Conservation (phyloP, 1,140 invertebrate species). For the Hestina assimilis region DNA sequence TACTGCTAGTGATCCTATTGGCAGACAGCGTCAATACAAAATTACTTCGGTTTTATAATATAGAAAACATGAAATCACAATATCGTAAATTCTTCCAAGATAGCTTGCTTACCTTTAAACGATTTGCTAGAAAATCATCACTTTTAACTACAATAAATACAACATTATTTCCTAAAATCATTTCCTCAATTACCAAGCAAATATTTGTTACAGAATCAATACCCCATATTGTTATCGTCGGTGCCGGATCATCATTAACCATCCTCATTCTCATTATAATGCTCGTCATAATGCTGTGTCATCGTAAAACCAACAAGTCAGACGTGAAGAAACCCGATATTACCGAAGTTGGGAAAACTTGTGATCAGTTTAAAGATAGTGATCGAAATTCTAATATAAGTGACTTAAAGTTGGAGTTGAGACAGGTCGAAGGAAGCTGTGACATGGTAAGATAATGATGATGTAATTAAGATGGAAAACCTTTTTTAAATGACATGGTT, state of each 20-base stretch:
- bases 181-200: background rate
- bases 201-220: constrained; percentile 51
- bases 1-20: too few relatives aligned
- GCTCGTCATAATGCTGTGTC: constrained; percentile 61
- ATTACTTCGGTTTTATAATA: too few relatives aligned
- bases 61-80: too few relatives aligned
- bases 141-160: too few relatives aligned
- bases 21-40: too few relatives aligned
- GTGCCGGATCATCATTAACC: constrained; percentile 37
- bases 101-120: too few relatives aligned
- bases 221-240: constrained; percentile 47
- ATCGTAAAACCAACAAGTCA: constrained; percentile 46
- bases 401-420: constrained; percentile 61
- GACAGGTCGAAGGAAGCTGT: constrained; percentile 64
- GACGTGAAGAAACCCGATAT: constrained; percentile 66
- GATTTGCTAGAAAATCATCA: too few relatives aligned
- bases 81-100: too few relatives aligned
- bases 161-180: background rate
- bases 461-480: background rate
- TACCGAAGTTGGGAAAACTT: constrained; percentile 52
- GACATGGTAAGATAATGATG: constrained; percentile 50
- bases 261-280: constrained; percentile 55
- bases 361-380: constrained; percentile 58
- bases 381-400: constrained; percentile 64
- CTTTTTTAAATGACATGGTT: too few relatives aligned